Evolutionary conservation across 2,113 vertebrate species (phyloP), one percentile per base, ranked within the genome.

Genomic region (Podarcis muralis): DNA sequence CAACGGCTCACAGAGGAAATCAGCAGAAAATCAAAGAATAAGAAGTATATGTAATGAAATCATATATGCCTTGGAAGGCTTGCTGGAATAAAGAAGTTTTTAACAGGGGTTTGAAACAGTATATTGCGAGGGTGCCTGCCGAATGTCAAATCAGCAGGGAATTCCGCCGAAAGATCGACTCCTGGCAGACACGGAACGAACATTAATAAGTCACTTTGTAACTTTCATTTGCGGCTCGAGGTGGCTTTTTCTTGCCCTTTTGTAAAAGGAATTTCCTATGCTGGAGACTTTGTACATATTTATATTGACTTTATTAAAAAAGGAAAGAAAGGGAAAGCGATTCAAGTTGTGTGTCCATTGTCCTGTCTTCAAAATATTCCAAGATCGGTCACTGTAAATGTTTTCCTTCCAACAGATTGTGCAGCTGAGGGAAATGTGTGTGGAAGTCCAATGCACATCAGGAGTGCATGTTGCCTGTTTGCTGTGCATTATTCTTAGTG

Each of bases 271-370:
- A 95, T 97, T 97, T 97, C 96, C 87, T 97, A 97, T 94, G 94
- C 94, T 96, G 95, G 93, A 96, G 93, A 96, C 90, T 97, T 97
- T 97, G 96, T 97, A 97, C 97, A 97, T 97, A 97, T 97, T 97
- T 97, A 95, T 97, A 97, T 96, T 93, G 95, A 95, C 96, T 97
- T 97, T 97, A 97, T 96, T 97, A 97, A 97, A 96, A 96, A 96
- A 94, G 82, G 82, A 88, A 87, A 90, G 75, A 20, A 96, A 95
- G 88, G 48, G 76, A 86, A 86, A 87, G 90, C 72, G 57, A 83
- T 74, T 76, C 30, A 25, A 27, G 37, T 35, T 27, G 91, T 90
- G 0, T 0, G 3, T 78, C 84, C 93, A 92, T 92, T 62, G 94
- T 93, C 9, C 91, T 27, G 6, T 85, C 78, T 83, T 81, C 66